phyloP scores from a whole-genome alignment of 2,113 vertebrate genomes.

The Scatophagus argus region DNA sequence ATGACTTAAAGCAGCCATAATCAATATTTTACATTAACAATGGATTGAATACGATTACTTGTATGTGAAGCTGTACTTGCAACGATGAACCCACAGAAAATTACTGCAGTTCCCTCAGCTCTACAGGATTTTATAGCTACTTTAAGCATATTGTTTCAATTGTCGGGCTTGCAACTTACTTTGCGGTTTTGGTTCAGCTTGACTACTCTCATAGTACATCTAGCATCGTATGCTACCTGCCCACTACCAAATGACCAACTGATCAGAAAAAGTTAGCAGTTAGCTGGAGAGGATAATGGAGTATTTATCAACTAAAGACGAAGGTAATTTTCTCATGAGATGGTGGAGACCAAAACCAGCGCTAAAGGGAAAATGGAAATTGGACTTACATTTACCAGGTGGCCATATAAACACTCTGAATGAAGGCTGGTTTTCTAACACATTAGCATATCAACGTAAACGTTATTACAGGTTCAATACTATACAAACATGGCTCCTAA shows the following conservation, averaged over 20 bases:
- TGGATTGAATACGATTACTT: neutral
- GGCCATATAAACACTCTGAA: neutral
- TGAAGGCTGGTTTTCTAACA: neutral
- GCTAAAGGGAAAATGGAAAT: neutral
- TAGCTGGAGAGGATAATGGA: neutral
- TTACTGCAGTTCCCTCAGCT: neutral
- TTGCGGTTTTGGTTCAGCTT: neutral
- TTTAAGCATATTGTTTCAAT: slow-evolving; percentile 1
- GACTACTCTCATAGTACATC: neutral
- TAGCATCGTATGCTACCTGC: neutral
- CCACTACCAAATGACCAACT: neutral
- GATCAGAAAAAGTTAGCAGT: neutral
- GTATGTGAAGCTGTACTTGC: neutral
- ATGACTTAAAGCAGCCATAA: slow-evolving; percentile 2
- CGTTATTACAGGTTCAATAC: neutral
- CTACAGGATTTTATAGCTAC: neutral
- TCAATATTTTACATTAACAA: slow-evolving; percentile 21
- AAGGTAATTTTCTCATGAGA: neutral
- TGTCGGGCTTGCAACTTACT: neutral
- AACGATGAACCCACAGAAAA: neutral
- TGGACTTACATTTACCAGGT: neutral
- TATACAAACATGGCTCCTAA: neutral
- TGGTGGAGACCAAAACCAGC: slow-evolving; percentile 17
- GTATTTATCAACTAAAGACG: neutral
- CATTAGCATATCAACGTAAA: neutral